These are phyloP conservation scores for Nyctalus aviator DNA, from an alignment of 2,797 vertebrate species.

Conservation along the genomic window DNA sequence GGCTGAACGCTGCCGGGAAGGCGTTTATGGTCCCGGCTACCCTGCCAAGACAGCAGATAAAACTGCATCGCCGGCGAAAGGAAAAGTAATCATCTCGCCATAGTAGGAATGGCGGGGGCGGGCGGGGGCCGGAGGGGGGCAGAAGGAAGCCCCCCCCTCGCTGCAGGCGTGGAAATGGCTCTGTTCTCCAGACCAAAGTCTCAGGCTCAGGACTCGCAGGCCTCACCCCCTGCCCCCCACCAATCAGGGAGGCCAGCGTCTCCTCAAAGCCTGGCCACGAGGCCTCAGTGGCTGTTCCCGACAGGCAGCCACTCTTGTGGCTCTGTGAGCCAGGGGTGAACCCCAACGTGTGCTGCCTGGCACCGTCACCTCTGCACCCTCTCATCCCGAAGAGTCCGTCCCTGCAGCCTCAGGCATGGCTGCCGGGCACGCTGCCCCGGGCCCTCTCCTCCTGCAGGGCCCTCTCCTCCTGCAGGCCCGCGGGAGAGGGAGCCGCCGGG, in stretches of 20 bases:
- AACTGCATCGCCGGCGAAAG: neutral
- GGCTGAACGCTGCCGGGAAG: neutral
- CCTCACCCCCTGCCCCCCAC: accelerated
- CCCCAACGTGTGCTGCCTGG: neutral
- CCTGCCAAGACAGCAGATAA: neutral
- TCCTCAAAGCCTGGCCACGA: accelerated
- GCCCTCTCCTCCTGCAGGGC: too few species aligned
- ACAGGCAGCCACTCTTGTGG: neutral
- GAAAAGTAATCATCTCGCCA: neutral
- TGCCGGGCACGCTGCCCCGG: neutral
- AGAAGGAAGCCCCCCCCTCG: neutral
- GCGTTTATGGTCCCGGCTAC: neutral
- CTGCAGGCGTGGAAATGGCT: accelerated
- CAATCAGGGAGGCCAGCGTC: neutral
- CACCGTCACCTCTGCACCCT: neutral
- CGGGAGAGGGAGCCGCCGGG: neutral
- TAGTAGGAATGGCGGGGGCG: accelerated
- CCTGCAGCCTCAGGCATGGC: accelerated
- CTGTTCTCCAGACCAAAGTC: neutral
- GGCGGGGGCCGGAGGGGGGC: neutral
- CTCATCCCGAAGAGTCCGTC: neutral
- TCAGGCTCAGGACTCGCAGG: neutral
- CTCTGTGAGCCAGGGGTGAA: neutral
- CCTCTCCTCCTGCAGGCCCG: accelerated
- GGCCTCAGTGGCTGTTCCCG: accelerated